Evolutionary conservation across 1,140 invertebrate species (phyloP), one percentile per base, ranked within the genome.

Genomic region (Wiebesia pumilae): DNA sequence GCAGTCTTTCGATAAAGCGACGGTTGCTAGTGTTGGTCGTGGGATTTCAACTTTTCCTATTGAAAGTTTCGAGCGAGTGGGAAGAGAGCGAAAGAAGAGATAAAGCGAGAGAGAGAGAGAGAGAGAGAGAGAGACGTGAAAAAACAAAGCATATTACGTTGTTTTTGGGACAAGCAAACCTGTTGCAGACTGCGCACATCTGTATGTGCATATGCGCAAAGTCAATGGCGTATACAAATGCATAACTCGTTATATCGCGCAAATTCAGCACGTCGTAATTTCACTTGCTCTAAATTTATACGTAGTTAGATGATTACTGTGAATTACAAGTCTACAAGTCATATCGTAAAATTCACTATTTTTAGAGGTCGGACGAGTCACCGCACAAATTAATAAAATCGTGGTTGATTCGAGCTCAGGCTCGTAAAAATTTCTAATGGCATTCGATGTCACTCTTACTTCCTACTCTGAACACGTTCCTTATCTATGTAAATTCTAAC

Each of bases 91-190:
- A 54, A 16, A 54, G 51, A 16, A 27, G 27, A 27, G 27, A 27
- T 3, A 27, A 27, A 7, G 58, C 7, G 51, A 12, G 51, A 54
- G 51, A 54, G 51, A 54, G 51, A 54, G 51, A 54, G 51, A 21
- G 51, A 16, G 51, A 54, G 51, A 54, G 51, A 54, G 51, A 54
- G 51, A 16, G 16, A 3, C 7, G 19, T 6, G 19, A 10, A 62
- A 62, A 6, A 62, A 38, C 51, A 35, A 62, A 33, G 33, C 54
- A 14, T 65, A 65, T 27, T 30, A 19, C 30, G 27, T 77, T 84
- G 83, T 79, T 67, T 78, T 84, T 30, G 75, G 67, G 65, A 81
- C 84, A 73, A 81, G 75, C 84, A 81, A 73, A 85, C 78, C 84
- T 81, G 78, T 85, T 81, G 84, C 75, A 38, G 75, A 51, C 33